Percentiles rank a stretch among this genome's conserved stretches.
Evolutionary conservation across 1,140 invertebrate species (phyloP).

Genomic region (Atta colombica): DNA sequence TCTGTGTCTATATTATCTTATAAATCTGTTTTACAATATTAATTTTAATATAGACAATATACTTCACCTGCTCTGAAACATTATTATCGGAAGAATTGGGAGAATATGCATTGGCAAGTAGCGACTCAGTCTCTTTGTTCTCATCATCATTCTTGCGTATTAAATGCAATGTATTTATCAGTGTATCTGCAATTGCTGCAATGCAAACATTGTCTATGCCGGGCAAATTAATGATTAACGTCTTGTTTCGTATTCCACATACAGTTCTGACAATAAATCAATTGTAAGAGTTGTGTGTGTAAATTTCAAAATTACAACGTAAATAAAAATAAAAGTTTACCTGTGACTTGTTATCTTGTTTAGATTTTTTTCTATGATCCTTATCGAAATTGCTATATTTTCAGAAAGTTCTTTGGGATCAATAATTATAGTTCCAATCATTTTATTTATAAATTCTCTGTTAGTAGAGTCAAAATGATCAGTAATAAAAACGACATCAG

Average conservation of each 20-base stretch:
- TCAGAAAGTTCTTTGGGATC: background rate
- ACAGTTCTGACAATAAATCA: background rate
- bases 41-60: background rate
- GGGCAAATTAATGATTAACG: background rate
- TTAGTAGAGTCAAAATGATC: background rate
- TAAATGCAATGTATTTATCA: background rate
- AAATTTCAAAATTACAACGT: no score
- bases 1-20: no score
- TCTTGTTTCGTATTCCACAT: slow-evolving; percentile 11
- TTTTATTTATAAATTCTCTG: background rate
- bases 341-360: background rate
- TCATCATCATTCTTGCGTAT: background rate
- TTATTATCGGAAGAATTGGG: background rate
- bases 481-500: slow-evolving; percentile 3
- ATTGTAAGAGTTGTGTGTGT: background rate
- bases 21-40: background rate
- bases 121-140: no score
- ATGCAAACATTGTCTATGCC: background rate
- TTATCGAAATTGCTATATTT: background rate
- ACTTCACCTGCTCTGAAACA: background rate
- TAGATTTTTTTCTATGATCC: background rate
- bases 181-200: background rate
- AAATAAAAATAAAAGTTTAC: slow-evolving; percentile 1
- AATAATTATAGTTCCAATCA: background rate
- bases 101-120: no score